Base-by-base conservation (phyloP, 2,113 vertebrate genomes). In the Callopanchax toddi region DNA sequence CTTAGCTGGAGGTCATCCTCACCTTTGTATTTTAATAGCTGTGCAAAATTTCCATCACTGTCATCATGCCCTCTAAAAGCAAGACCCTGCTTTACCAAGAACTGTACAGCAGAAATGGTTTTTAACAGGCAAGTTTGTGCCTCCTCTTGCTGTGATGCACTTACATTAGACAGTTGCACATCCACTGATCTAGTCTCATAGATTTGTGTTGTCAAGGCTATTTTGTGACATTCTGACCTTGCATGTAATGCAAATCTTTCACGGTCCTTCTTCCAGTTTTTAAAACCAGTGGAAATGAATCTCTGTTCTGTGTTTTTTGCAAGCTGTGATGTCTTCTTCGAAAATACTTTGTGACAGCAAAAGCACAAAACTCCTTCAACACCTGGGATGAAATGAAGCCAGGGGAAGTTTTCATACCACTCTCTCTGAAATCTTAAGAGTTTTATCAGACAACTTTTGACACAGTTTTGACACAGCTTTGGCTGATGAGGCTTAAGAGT, bases 211-310 rank as follows among this genome's bases (percentile, higher is more conserved):
- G 42, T 43, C 42, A 43, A 43, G 17, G 42, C 42, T 43, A 18
- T 43, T 18, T 43, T 43, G 17, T 43, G 42, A 43, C 16, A 17
- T 43, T 43, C 42, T 43, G 42, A 43, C 16, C 42, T 18, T n/a
- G 42, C 2, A 7, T 43, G 42, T 43, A 43, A 43, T 43, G 42
- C 17, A 18, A n/a, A 43, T 20, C 5, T 44, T 20, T 44, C n/a
- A n/a, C n/a, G 6, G n/a, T 7, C 42, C 42, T 44, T 44, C n/a
- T 44, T 44, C 42, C 42, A 44, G 42, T 44, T 44, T 44, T 44
- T 44, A 44, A 44, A 44, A 37, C 42, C 42, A 44, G 42, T 18
- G 42, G 42, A 44, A 44, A 44, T 44, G n/a, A 44, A 44, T 44
- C 3, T 37, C 8, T 44, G n/a, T 9, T 20, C 42, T 44, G 42